phyloP scores from a whole-genome alignment of 2,113 vertebrate species.

The Corythoichthys intestinalis region DNA sequence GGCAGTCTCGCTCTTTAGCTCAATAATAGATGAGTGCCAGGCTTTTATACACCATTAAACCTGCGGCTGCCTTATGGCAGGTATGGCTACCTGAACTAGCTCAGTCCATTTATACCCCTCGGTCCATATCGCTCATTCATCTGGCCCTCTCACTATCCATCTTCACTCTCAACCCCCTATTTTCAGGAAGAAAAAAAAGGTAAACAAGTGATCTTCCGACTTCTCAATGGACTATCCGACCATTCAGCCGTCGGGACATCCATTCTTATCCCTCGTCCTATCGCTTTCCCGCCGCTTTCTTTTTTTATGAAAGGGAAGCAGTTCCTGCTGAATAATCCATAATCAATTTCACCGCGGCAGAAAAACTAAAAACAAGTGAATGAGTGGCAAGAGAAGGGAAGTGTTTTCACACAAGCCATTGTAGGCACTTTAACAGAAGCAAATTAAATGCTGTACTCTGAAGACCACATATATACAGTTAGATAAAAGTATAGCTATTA shows the following conservation, averaged over 20 bases:
- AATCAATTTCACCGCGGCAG: conserved; percentile 62
- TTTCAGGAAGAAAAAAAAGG: conserved; percentile 55
- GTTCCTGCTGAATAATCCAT: conserved; percentile 73
- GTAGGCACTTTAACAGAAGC: not conserved
- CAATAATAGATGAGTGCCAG: conserved; percentile 71
- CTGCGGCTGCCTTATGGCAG: conserved; percentile 56
- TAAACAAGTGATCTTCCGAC: conserved; percentile 52
- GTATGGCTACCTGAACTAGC: conserved; percentile 65
- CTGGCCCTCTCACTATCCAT: conserved; percentile 56
- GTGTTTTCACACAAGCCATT: not conserved
- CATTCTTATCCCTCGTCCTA: conserved; percentile 53
- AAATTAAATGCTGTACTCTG: not conserved
- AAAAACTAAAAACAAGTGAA: conserved; percentile 61
- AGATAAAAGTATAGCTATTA: no score
- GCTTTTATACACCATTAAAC: conserved; percentile 78
- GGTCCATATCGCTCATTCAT: conserved; percentile 60
- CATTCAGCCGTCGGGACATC: conserved; percentile 20
- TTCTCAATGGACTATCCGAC: conserved; percentile 72
- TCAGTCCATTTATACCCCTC: conserved; percentile 32
- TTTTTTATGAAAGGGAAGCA: conserved; percentile 71
- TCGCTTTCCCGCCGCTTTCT: conserved; percentile 40
- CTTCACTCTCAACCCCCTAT: conserved; percentile 10
- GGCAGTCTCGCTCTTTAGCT: conserved; percentile 52
- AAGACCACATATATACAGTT: not conserved
- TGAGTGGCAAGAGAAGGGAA: conserved; percentile 9